phyloP scores from a whole-genome alignment of 2,797 vertebrate species.

The Parauchenoglanis ngamensis region DNA sequence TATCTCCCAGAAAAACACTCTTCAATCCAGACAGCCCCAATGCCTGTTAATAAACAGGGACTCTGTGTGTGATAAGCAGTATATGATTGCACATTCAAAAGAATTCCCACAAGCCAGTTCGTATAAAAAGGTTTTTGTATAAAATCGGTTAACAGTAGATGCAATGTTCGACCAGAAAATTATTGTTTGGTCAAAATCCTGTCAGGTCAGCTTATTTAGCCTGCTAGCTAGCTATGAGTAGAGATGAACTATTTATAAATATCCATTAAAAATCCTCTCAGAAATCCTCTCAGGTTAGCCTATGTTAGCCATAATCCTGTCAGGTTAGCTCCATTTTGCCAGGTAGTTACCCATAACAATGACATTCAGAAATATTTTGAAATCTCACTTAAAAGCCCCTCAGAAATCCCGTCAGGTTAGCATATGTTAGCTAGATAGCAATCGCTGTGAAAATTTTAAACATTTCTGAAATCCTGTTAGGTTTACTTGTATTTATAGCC shows the following conservation, averaged over 20 bases:
- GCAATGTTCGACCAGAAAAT: neutral
- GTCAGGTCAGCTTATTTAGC: neutral
- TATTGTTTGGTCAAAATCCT: neutral
- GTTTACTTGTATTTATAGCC: too few species aligned
- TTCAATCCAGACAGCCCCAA: constrained; percentile 51
- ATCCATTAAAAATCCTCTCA: neutral
- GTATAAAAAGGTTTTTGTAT: neutral
- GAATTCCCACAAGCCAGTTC: neutral
- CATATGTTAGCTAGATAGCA: neutral
- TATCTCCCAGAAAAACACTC: constrained; percentile 51
- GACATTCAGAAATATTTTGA: neutral
- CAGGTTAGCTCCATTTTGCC: neutral
- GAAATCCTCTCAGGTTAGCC: neutral
- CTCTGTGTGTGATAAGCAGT: neutral
- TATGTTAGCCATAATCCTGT: neutral
- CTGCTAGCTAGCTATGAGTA: neutral
- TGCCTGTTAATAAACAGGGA: constrained; percentile 8
- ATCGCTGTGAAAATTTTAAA: neutral
- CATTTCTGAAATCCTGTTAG: neutral
- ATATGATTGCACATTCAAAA: neutral
- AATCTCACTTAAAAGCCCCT: neutral
- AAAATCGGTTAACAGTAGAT: neutral
- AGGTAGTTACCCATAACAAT: neutral
- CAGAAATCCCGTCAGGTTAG: neutral
- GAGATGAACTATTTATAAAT: neutral